Evolutionary conservation across 1,140 invertebrate species (phyloP), one percentile per base, ranked within the genome.

Genomic region (Protaetia brevitarsis): DNA sequence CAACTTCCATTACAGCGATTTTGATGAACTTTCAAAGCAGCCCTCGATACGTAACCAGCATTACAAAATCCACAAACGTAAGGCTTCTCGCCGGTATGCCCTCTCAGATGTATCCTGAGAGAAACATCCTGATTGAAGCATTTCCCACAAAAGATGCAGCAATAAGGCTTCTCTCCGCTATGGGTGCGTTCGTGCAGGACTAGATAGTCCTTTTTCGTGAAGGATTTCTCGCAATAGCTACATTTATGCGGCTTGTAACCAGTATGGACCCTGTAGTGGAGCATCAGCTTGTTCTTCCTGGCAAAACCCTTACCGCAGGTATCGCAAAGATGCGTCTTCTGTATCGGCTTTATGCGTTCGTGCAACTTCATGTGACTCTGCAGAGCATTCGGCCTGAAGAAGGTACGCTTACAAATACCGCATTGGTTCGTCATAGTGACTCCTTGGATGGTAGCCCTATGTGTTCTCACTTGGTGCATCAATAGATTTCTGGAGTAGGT

Each of bases 61-160:
- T 72, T 74, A 64, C 82, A 84, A 0, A 79, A 64, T n/a, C 75
- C 66, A 69, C 83, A 84, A 13, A 73, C 71, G 51, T 78, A 81
- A 0, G 79, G 79, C 61, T 80, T 79, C 57, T 79, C 77, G 3
- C 77, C 79, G 4, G 78, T 77, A 63, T 84, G 82, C 0, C 74
- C 73, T 11, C 75, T 71, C 6, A 77, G 68, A 61, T 82, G 81
- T 1, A 87, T 87, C 26, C 85, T 81, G 10, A 89, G 74, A 27
- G 79, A 80, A 5, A 86, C 88, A 6, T 86, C 83, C 71, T 89
- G 88, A 0, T 86, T 88, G 72, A 91, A 91, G 19, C 82, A 74
- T 68, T 88, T 82, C 21, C 82, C 77, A 73, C 89, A 90, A 16
- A 79, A 69, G 21, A 77, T 74, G 71, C 84, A 85, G 2, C 69